Percentiles rank a stretch among this genome's conserved stretches.
Evolutionary conservation across 2,113 vertebrate genomes (phyloP).

Genomic region (Pelusios castaneus): DNA sequence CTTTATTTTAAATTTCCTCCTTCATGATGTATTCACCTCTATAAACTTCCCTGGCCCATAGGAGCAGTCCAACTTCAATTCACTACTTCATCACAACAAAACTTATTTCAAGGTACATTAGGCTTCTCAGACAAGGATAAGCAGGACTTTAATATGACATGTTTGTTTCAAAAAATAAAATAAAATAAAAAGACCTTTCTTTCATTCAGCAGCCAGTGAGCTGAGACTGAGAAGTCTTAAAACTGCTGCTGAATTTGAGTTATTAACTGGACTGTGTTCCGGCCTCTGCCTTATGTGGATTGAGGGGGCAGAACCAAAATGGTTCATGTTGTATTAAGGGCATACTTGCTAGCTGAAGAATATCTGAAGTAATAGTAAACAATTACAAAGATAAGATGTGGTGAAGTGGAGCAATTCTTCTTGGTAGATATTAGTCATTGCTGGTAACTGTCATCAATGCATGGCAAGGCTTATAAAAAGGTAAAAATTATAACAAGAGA

Average conservation of each 20-base stretch:
- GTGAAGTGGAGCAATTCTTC: fast-evolving
- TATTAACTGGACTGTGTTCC: constrained; percentile 17
- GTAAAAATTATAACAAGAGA: neutral
- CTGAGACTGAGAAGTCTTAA: constrained; percentile 55
- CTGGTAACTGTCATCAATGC: neutral
- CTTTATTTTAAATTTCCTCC: constrained; percentile 72
- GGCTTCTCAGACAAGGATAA: constrained; percentile 65
- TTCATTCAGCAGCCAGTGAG: constrained; percentile 50
- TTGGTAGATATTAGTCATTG: neutral
- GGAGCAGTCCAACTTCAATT: constrained; percentile 58
- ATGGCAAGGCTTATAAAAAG: neutral
- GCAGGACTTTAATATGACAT: constrained; percentile 60
- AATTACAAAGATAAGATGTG: neutral
- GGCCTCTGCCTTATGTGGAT: neutral
- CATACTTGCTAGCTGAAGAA: neutral
- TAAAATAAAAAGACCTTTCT: neutral
- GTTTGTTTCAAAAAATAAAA: constrained; percentile 62
- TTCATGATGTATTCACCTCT: constrained; percentile 43
- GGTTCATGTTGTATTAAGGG: neutral
- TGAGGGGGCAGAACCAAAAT: neutral
- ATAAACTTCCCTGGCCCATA: constrained; percentile 52
- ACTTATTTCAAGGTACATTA: constrained; percentile 85
- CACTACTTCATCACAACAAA: constrained; percentile 78
- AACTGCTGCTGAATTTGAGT: constrained; percentile 24
- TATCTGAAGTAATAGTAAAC: neutral